phyloP scores from a whole-genome alignment of 2,797 vertebrate genomes.

The Myotis planiceps region DNA sequence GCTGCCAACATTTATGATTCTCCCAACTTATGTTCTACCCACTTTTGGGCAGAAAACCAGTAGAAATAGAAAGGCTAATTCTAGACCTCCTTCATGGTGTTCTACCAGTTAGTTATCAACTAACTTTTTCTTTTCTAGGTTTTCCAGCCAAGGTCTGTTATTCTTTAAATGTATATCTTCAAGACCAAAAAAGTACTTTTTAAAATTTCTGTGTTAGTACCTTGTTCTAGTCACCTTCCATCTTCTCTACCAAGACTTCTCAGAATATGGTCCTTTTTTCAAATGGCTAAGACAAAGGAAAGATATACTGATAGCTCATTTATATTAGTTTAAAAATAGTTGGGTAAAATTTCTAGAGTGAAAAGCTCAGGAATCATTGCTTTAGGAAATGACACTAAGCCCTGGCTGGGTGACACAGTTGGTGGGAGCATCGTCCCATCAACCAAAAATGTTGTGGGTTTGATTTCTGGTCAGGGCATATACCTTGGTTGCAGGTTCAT shows the following conservation, averaged over 20 bases:
- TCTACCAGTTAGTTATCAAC: neutral
- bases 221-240: neutral
- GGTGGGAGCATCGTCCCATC: neutral
- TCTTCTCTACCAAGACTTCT: neutral
- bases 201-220: neutral
- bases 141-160: neutral
- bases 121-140: slow-evolving; percentile 21
- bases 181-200: neutral
- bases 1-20: neutral
- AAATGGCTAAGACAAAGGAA: slow-evolving; percentile 18
- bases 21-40: neutral
- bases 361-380: neutral
- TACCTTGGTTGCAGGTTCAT: neutral
- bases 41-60: neutral
- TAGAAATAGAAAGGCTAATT: slow-evolving; percentile 14
- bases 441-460: neutral
- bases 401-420: neutral
- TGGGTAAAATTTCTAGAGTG: slow-evolving; percentile 28
- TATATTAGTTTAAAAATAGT: slow-evolving; percentile 34
- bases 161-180: slow-evolving; percentile 37
- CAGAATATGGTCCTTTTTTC: neutral
- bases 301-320: neutral
- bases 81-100: neutral
- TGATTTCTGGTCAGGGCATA: neutral
- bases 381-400: neutral